A percentile compares a stretch with the other conserved stretches of the same genome.
These are phyloP conservation scores for Anarsia innoxiella DNA, from an alignment of 2,888 invertebrate genomes.

Conservation along the genomic window DNA sequence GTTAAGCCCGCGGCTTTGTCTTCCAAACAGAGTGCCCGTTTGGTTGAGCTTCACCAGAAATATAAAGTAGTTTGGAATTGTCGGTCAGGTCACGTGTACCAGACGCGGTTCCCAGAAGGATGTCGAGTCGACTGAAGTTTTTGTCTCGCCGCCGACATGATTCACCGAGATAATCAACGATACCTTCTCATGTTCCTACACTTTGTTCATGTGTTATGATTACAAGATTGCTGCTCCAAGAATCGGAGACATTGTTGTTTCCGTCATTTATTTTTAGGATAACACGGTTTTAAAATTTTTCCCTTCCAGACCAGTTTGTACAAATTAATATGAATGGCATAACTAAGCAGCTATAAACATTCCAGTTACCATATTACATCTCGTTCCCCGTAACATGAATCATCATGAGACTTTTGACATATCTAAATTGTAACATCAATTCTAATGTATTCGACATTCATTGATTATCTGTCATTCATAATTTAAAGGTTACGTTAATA, in stretches of 20 bases:
- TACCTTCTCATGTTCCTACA: slow-evolving; percentile 40
- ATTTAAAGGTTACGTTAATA: slow-evolving; percentile 25
- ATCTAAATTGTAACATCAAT: slow-evolving; percentile 28
- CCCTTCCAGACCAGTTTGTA: too few relatives aligned
- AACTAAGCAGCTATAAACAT: too few relatives aligned
- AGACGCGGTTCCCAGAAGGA: slow-evolving; percentile 53
- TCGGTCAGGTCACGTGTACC: slow-evolving; percentile 29
- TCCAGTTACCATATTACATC: slow-evolving; percentile 1
- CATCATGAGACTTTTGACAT: slow-evolving; percentile 23
- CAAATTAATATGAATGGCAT: too few relatives aligned
- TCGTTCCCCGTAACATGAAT: slow-evolving; percentile 18
- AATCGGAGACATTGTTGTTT: too few relatives aligned
- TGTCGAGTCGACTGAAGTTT: slow-evolving; percentile 35
- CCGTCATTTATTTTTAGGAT: too few relatives aligned
- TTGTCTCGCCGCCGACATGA: slow-evolving; percentile 46
- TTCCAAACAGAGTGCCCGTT: not conserved
- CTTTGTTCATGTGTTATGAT: too few relatives aligned
- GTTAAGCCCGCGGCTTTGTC: slow-evolving; percentile 4
- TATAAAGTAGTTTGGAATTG: slow-evolving; percentile 17
- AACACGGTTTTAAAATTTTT: too few relatives aligned
- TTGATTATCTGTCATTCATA: slow-evolving; percentile 28
- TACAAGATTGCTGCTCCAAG: too few relatives aligned
- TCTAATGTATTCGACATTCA: slow-evolving; percentile 16
- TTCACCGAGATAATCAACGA: slow-evolving; percentile 59
- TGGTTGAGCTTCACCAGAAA: slow-evolving; percentile 5